These are phyloP conservation scores for Tamias sibiricus DNA, from an alignment of 2,113 vertebrate genomes.

Conservation along the genomic window DNA sequence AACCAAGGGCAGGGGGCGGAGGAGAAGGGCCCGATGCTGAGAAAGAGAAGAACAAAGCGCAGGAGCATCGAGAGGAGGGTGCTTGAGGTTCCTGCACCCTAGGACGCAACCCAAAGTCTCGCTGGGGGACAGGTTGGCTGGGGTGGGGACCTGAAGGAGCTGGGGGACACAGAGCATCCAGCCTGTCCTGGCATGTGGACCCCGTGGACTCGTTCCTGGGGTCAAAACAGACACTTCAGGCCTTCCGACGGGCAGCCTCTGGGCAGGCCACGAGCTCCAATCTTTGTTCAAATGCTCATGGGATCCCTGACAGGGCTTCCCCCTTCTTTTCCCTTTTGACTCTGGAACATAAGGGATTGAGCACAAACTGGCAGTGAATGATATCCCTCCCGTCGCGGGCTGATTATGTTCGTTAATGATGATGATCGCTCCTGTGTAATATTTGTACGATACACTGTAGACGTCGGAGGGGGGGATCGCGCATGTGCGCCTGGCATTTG, in stretches of 20 bases:
- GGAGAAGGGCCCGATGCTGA: neutral
- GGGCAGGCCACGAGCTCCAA: neutral
- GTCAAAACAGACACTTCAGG: slow-evolving; percentile 40
- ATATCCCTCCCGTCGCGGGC: slow-evolving; percentile 47
- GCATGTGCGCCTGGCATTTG: slow-evolving; percentile 3
- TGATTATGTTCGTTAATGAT: slow-evolving; percentile 65
- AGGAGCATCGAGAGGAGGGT: neutral
- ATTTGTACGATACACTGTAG: slow-evolving; percentile 73
- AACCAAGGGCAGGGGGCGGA: slow-evolving; percentile 12
- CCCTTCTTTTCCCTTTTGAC: slow-evolving; percentile 20
- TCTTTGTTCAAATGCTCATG: neutral
- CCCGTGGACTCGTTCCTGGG: neutral
- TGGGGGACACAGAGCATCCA: neutral
- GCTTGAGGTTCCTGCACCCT: neutral
- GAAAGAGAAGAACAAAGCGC: slow-evolving; percentile 19
- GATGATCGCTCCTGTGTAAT: slow-evolving; percentile 23
- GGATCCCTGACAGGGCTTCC: neutral
- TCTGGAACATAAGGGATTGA: slow-evolving; percentile 55
- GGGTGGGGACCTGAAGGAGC: neutral
- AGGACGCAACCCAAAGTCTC: neutral
- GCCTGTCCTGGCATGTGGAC: neutral
- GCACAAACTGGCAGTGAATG: slow-evolving; percentile 67
- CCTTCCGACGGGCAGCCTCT: neutral
- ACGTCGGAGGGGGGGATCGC: slow-evolving; percentile 1
- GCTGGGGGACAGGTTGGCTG: neutral